phyloP scores from a whole-genome alignment of 37 sponge, comb jelly and placozoan species.

The Ephydatia muelleri region DNA sequence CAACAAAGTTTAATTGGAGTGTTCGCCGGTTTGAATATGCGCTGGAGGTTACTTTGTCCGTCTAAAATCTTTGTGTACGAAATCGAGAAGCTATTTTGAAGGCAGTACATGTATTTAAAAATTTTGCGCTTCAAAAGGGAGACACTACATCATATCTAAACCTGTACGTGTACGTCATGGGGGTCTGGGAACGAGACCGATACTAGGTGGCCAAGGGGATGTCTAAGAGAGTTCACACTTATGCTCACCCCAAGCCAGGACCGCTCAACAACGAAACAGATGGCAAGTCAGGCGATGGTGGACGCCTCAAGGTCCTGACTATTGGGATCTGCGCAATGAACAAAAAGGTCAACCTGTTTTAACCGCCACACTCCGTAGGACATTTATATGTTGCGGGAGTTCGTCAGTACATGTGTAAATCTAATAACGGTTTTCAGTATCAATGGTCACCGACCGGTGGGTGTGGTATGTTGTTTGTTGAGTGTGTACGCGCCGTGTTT shows the following conservation, averaged over 20 bases:
- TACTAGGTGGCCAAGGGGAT: background rate
- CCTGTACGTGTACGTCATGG: too few species aligned
- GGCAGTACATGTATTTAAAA: too few species aligned
- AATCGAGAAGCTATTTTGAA: too few species aligned
- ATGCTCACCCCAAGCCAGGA: background rate
- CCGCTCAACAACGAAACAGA: background rate
- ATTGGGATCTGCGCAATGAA: constrained; percentile 93
- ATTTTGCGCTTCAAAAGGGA: background rate
- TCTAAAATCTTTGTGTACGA: too few species aligned
- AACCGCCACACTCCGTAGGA: background rate
- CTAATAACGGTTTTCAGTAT: too few species aligned
- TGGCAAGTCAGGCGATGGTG: background rate
- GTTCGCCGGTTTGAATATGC: too few species aligned
- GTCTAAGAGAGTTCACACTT: background rate
- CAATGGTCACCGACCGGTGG: too few species aligned
- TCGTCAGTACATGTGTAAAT: background rate
- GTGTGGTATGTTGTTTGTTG: too few species aligned
- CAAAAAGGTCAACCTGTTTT: constrained; percentile 66
- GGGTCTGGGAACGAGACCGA: background rate
- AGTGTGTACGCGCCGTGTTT: too few species aligned
- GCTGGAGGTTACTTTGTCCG: too few species aligned
- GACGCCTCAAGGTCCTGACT: background rate
- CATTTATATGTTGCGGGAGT: background rate
- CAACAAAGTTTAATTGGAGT: too few species aligned
- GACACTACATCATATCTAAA: too few species aligned